Conservation (phyloP, 2,888 invertebrate genomes). For the Sycophila texana region DNA sequence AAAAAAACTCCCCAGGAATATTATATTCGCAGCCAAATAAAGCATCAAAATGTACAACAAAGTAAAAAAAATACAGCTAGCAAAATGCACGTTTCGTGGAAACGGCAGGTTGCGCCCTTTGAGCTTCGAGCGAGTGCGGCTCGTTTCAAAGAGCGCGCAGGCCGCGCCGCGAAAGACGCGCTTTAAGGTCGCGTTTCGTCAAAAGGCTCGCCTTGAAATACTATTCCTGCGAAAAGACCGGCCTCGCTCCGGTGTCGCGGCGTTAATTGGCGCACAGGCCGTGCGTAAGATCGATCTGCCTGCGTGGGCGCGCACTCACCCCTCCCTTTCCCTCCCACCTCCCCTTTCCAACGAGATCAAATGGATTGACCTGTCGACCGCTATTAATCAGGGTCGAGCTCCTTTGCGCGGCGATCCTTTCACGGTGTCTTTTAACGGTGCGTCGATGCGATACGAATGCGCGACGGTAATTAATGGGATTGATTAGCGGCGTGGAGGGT, state of each 20-base stretch:
- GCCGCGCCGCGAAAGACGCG: neutral
- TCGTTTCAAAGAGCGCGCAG: neutral
- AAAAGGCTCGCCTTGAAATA: constrained; percentile 36
- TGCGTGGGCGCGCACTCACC: neutral
- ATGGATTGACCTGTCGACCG: neutral
- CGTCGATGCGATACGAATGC: too few species aligned
- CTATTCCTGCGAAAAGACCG: constrained; percentile 16
- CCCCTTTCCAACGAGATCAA: neutral
- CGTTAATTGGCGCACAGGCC: constrained; percentile 66
- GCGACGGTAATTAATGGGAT: too few species aligned
- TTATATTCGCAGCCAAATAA: too few species aligned
- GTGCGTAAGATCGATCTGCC: constrained; percentile 67
- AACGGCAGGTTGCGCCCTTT: neutral
- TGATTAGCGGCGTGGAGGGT: too few species aligned
- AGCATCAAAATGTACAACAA: too few species aligned
- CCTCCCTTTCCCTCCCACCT: neutral
- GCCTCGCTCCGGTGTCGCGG: neutral
- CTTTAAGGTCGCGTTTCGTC: constrained; percentile 22
- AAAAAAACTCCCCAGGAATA: too few species aligned
- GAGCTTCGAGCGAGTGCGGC: neutral
- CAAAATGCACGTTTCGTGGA: too few species aligned
- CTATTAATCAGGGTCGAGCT: neutral
- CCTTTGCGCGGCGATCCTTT: neutral
- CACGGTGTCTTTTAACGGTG: neutral
- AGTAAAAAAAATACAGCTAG: too few species aligned